Evolutionary conservation across 1,140 invertebrate genomes (phyloP).

Genomic region (Zophobas atratus): DNA sequence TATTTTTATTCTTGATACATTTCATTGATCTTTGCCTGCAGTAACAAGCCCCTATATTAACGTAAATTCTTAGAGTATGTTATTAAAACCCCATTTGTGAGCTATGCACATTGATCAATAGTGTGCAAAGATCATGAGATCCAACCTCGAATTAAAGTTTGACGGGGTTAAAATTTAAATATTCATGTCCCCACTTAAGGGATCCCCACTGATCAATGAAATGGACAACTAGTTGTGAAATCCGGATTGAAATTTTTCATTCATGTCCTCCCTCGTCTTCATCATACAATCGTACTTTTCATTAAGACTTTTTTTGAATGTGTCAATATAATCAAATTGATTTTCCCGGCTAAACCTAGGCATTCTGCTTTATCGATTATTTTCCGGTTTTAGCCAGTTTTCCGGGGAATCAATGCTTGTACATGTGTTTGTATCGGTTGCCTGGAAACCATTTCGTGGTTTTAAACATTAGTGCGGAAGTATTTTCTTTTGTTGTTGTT

Average conservation of each 20-base stretch:
- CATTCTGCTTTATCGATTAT: constrained; percentile 64
- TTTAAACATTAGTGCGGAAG: constrained; percentile 55
- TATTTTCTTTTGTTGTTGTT: constrained; percentile 56
- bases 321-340: constrained; percentile 60
- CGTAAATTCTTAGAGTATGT: too few relatives aligned
- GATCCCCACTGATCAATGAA: not conserved
- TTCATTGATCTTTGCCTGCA: too few relatives aligned
- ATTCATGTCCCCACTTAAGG: constrained; percentile 7
- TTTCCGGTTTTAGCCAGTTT: constrained; percentile 62
- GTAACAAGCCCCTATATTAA: too few relatives aligned
- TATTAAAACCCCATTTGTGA: too few relatives aligned
- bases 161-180: constrained; percentile 24
- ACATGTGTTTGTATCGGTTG: constrained; percentile 65
- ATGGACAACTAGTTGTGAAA: not conserved
- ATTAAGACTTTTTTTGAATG: constrained; percentile 13
- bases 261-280: not conserved
- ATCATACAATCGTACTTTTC: not conserved
- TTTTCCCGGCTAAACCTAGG: constrained; percentile 61
- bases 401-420: constrained; percentile 63
- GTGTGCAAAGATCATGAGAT: not conserved
- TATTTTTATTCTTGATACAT: too few relatives aligned
- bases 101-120: constrained; percentile 1
- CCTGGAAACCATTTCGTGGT: constrained; percentile 63
- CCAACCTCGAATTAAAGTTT: constrained; percentile 7
- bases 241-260: constrained; percentile 18